Evolutionary conservation across 2,113 vertebrate species (phyloP).

Genomic region (Zapus hudsonius): DNA sequence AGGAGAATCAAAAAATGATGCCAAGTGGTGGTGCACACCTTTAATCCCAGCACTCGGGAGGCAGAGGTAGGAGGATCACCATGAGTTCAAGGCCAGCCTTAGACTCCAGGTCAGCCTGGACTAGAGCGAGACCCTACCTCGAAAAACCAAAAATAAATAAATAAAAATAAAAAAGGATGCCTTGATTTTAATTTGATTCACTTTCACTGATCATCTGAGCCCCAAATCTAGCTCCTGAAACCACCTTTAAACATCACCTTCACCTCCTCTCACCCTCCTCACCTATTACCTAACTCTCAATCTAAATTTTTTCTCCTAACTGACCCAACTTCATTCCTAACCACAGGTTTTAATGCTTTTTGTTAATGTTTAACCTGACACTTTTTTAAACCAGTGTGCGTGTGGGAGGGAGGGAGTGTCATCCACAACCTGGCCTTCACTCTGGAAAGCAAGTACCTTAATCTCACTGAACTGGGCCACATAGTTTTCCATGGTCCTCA

Average conservation of each 20-base stretch:
- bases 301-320: neutral
- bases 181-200: slow-evolving; percentile 8
- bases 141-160: too few species aligned
- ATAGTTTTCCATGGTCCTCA: slow-evolving; percentile 94
- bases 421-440: neutral
- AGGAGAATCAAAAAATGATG: too few species aligned
- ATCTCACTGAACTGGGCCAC: slow-evolving; percentile 93
- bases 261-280: neutral
- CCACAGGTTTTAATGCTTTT: neutral
- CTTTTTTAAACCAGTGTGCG: neutral
- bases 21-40: too few species aligned
- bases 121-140: too few species aligned
- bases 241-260: slow-evolving; percentile 11
- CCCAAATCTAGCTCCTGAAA: slow-evolving; percentile 35
- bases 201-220: neutral
- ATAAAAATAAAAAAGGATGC: neutral
- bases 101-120: too few species aligned
- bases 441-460: slow-evolving; percentile 85
- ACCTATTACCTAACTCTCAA: neutral
- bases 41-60: too few species aligned
- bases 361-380: neutral
- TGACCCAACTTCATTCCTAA: neutral
- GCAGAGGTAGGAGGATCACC: too few species aligned
- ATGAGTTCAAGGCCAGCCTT: too few species aligned
- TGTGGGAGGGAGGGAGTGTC: neutral